Percentiles rank a stretch among this genome's conserved stretches.
These are phyloP conservation scores for Habrosyne pyritoides DNA, from an alignment of 2,888 invertebrate species.

Conservation along the genomic window DNA sequence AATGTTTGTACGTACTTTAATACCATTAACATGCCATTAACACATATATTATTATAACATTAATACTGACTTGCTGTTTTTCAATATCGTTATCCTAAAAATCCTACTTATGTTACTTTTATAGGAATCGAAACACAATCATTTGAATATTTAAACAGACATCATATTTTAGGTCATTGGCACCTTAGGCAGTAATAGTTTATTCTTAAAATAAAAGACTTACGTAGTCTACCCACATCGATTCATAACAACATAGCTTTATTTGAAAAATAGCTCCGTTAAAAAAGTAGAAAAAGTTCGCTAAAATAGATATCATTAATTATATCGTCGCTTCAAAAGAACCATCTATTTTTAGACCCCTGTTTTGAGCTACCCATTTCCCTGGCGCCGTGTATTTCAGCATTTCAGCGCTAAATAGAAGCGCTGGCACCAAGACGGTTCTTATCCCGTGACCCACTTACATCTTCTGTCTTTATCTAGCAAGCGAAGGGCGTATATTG, in stretches of 20 bases:
- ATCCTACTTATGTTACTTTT: no score
- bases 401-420: constrained; percentile 66
- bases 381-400: constrained; percentile 48
- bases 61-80: no score
- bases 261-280: constrained; percentile 8
- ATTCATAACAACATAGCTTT: background rate
- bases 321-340: constrained; percentile 45
- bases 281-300: constrained; percentile 6
- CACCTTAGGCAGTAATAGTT: no score
- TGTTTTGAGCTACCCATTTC: constrained; percentile 58
- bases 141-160: no score
- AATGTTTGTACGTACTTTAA: no score
- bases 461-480: constrained; percentile 44
- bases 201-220: no score
- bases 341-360: constrained; percentile 64
- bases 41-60: no score
- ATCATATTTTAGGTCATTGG: no score
- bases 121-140: no score
- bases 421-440: constrained; percentile 59
- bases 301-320: constrained; percentile 40
- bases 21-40: no score
- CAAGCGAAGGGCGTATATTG: constrained; percentile 27
- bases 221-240: background rate
- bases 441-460: constrained; percentile 81
- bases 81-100: no score